These are phyloP conservation scores for Syngnathoides biaculeatus DNA, from an alignment of 2,113 vertebrate genomes.

Conservation along the genomic window DNA sequence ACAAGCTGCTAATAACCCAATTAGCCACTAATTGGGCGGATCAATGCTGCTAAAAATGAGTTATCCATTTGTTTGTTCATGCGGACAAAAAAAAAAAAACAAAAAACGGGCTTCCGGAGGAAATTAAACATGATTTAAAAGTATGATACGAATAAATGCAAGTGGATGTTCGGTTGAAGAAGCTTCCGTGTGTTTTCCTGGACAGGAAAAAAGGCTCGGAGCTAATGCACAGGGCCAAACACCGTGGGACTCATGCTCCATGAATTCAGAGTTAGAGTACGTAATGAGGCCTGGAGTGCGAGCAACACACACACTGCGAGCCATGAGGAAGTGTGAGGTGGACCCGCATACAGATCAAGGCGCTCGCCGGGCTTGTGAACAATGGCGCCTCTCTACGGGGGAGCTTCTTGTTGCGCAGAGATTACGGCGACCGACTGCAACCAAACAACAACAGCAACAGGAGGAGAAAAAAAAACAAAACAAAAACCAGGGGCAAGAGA, in stretches of 20 bases:
- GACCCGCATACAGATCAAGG: conserved; percentile 52
- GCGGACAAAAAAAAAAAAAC: not conserved
- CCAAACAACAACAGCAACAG: too few relatives aligned
- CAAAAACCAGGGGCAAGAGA: not conserved
- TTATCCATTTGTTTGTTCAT: not conserved
- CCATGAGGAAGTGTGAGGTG: conserved; percentile 18
- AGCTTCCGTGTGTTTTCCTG: not conserved
- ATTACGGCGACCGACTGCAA: conserved; percentile 39
- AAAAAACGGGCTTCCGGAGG: not conserved
- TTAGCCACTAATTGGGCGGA: not conserved
- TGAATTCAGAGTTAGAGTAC: conserved; percentile 27
- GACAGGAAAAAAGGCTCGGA: not conserved
- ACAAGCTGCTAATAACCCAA: not conserved
- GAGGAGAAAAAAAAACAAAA: not conserved
- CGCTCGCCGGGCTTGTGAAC: conserved; percentile 35
- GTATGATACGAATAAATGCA: not conserved
- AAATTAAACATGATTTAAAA: not conserved
- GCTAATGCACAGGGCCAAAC: conserved; percentile 1
- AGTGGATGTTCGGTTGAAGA: not conserved
- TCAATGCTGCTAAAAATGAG: not conserved
- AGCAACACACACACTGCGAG: conserved; percentile 34
- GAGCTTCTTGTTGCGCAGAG: conserved; percentile 40
- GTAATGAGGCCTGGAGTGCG: conserved; percentile 36
- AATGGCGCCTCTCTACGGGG: conserved; percentile 50
- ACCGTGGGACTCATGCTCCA: conserved; percentile 6